Evolutionary conservation across 2,888 invertebrate species (phyloP).

Genomic region (Cecidostiba fungosa): DNA sequence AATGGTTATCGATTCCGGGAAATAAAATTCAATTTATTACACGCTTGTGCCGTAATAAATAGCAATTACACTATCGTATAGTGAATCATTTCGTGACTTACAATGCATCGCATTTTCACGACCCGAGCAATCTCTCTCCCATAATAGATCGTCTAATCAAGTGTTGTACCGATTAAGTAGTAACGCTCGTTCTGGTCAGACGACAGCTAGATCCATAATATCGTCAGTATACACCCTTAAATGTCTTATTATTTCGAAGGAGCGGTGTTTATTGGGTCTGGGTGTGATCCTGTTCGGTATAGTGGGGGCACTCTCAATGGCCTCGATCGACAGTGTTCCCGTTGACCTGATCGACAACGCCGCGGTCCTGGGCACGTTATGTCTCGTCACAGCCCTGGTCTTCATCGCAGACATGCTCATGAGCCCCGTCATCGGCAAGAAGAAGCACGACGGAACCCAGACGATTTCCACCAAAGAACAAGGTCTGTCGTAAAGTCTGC

Average conservation of each 20-base stretch:
- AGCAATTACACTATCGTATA: constrained; percentile 21
- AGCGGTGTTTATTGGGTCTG: constrained; percentile 86
- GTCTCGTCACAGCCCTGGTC: constrained; percentile 85
- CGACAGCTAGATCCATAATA: background rate
- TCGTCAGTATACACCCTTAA: background rate
- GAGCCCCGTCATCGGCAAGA: constrained; percentile 69
- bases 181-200: background rate
- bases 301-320: constrained; percentile 86
- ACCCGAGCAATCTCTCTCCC: too few relatives aligned
- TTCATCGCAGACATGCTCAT: constrained; percentile 85
- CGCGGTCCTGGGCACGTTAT: constrained; percentile 86
- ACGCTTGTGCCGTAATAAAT: constrained; percentile 13
- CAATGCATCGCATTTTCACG: constrained; percentile 23
- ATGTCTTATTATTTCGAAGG: constrained; percentile 79
- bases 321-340: constrained; percentile 87
- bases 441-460: constrained; percentile 70
- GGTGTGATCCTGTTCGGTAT: constrained; percentile 87
- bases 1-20: constrained; percentile 29
- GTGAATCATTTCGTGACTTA: constrained; percentile 39
- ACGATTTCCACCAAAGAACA: constrained; percentile 71
- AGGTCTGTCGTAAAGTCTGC: constrained; percentile 69
- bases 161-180: background rate
- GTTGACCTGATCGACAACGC: constrained; percentile 86
- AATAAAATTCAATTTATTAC: constrained; percentile 39
- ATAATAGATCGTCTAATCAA: background rate